These are phyloP conservation scores for Caenorhabditis latens DNA, from an alignment of 1,140 invertebrate genomes.

Conservation along the genomic window DNA sequence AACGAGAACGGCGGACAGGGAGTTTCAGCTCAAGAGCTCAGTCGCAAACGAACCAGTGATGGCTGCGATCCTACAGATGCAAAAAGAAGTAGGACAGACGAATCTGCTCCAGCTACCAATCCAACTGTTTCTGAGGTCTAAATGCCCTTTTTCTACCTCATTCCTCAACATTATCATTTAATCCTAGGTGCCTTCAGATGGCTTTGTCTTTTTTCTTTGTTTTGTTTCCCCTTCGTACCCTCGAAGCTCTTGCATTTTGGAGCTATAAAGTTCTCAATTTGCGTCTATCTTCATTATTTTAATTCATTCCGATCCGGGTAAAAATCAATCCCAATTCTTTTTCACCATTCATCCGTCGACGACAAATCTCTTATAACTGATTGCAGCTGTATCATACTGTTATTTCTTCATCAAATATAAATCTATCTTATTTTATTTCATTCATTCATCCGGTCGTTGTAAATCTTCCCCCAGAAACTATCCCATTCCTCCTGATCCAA, in stretches of 20 bases:
- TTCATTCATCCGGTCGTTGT: conserved; percentile 14
- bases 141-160: background rate
- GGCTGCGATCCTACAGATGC: background rate
- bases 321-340: background rate
- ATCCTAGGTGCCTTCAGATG: conserved; percentile 13
- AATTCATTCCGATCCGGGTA: conserved; percentile 45
- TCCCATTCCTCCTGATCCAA: background rate
- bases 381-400: conserved; percentile 27
- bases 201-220: conserved; percentile 2
- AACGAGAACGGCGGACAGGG: conserved; percentile 9
- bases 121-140: conserved; percentile 5
- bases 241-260: background rate
- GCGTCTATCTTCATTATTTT: conserved; percentile 16
- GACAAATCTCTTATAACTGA: conserved; percentile 26
- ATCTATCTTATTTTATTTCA: conserved; percentile 20
- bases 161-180: conserved; percentile 26
- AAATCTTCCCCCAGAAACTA: background rate
- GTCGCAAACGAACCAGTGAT: conserved; percentile 36
- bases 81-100: conserved; percentile 4
- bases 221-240: background rate
- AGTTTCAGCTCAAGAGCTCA: background rate
- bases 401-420: background rate
- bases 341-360: background rate
- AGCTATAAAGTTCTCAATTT: conserved; percentile 5
- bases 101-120: background rate